Evolutionary conservation across 2,797 vertebrate species (phyloP).

Genomic region (Cheracebus regulus): DNA sequence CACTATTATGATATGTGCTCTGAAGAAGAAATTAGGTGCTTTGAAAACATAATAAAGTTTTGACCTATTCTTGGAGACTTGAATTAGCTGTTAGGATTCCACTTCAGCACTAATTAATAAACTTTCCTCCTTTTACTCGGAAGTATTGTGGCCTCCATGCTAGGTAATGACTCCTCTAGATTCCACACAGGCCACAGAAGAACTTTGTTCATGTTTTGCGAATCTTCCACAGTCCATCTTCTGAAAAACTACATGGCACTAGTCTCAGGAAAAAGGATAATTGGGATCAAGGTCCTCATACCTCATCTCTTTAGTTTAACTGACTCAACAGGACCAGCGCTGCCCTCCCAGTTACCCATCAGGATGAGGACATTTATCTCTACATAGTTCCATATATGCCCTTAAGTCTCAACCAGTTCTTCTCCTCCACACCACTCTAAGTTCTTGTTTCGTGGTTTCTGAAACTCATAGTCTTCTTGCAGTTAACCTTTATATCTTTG

Average conservation of each 20-base stretch:
- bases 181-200: accelerated
- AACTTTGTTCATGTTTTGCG: not conserved
- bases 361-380: not conserved
- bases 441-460: not conserved
- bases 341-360: not conserved
- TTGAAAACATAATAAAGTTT: not conserved
- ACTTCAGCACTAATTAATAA: not conserved
- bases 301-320: not conserved
- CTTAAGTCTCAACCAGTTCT: not conserved
- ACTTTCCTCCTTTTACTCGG: not conserved
- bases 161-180: not conserved
- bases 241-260: not conserved
- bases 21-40: not conserved
- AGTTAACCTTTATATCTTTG: not conserved
- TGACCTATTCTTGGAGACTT: not conserved
- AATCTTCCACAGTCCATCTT: not conserved
- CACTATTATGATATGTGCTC: not conserved
- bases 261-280: not conserved
- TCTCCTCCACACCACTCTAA: not conserved
- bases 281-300: not conserved
- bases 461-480: not conserved
- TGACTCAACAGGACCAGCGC: not conserved
- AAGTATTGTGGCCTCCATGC: not conserved
- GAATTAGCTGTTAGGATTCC: not conserved
- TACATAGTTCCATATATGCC: not conserved